Evolutionary conservation across 2,888 invertebrate species (phyloP).

Genomic region (Anticlea derivata): DNA sequence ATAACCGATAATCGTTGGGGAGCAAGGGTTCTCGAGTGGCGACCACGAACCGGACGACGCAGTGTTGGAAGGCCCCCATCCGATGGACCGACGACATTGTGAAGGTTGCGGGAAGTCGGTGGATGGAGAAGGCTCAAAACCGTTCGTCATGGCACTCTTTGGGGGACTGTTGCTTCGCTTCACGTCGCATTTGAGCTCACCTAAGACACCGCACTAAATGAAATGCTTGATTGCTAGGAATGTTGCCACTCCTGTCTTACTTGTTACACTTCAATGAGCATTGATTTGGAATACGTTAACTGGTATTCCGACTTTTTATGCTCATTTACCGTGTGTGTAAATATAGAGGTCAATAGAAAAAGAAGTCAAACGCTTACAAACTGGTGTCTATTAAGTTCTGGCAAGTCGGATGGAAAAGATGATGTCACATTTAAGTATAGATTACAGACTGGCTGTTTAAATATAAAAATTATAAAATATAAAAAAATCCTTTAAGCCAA

Average conservation of each 20-base stretch:
- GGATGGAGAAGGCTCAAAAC: too few relatives aligned
- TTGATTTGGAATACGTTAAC: constrained; percentile 29
- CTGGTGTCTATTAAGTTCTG: constrained; percentile 6
- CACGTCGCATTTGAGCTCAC: background rate
- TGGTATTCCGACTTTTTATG: constrained; percentile 26
- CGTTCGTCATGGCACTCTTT: too few relatives aligned
- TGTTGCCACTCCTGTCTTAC: constrained; percentile 45
- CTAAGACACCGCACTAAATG: constrained; percentile 3
- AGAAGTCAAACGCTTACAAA: constrained; percentile 9
- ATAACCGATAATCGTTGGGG: too few relatives aligned
- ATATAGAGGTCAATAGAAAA: constrained; percentile 17
- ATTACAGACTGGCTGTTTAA: too few relatives aligned
- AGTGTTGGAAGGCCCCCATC: too few relatives aligned
- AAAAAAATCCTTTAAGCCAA: too few relatives aligned
- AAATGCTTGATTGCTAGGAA: constrained; percentile 39
- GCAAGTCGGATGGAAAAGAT: constrained; percentile 9
- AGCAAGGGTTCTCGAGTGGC: too few relatives aligned
- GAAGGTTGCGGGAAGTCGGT: too few relatives aligned
- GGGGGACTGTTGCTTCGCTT: background rate
- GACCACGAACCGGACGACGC: too few relatives aligned
- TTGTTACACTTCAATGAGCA: constrained; percentile 41
- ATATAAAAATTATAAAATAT: too few relatives aligned
- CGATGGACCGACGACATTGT: too few relatives aligned
- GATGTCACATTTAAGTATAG: too few relatives aligned
- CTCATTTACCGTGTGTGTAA: constrained; percentile 7